Evolutionary conservation across 2,888 invertebrate species (phyloP).

Genomic region (Piscicola geometra): DNA sequence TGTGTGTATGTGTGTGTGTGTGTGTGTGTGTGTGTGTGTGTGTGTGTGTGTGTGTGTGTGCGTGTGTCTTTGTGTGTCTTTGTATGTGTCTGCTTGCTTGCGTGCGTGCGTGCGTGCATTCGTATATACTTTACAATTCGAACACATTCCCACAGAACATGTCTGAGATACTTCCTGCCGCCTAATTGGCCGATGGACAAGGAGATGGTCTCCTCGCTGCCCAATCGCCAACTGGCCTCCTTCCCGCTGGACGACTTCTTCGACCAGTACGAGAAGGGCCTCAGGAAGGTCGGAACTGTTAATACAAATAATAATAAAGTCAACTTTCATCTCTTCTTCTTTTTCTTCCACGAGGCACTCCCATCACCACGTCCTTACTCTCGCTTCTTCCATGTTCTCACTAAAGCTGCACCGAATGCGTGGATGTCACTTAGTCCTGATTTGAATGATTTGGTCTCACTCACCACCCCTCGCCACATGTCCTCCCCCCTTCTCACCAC

Average conservation of each 20-base stretch:
- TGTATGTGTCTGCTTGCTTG: conserved; percentile 50
- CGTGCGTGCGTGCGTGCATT: neutral
- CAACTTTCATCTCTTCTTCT: too few species aligned
- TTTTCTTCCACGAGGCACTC: too few species aligned
- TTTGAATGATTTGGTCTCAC: too few species aligned
- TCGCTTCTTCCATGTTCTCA: too few species aligned
- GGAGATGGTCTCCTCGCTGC: conserved; percentile 52
- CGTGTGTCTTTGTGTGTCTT: neutral
- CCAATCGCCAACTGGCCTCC: conserved; percentile 50
- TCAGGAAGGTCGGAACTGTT: conserved; percentile 49
- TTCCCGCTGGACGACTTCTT: conserved; percentile 56
- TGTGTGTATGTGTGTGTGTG: conserved; percentile 44
- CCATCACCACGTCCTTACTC: too few species aligned
- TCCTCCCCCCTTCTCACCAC: too few species aligned
- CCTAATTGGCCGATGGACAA: conserved; percentile 56
- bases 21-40: neutral
- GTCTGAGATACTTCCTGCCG: conserved; percentile 55
- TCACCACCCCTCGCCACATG: too few species aligned
- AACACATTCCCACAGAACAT: conserved; percentile 47
- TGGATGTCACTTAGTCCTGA: too few species aligned
- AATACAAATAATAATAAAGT: too few species aligned
- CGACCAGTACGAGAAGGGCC: conserved; percentile 55
- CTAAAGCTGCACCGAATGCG: too few species aligned
- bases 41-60: conserved; percentile 42
- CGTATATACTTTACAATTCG: neutral